Evolutionary conservation across 2,888 invertebrate species (phyloP).

Genomic region (Leistus spinibarbis): DNA sequence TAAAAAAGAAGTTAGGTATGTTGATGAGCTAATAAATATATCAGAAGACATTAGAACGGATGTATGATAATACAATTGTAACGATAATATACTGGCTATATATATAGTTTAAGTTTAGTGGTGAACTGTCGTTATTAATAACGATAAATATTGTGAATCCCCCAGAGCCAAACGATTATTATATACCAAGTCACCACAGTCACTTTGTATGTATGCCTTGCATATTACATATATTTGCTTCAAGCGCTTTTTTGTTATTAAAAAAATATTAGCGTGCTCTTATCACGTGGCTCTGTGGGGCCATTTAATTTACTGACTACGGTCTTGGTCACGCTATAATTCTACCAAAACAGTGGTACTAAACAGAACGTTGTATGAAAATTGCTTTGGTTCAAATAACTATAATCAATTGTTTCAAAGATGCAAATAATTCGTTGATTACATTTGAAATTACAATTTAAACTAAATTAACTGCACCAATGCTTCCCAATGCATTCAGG

Average conservation of each 20-base stretch:
- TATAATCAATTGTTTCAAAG: neutral
- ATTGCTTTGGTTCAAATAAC: neutral
- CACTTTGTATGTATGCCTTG: neutral
- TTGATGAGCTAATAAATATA: slow-evolving; percentile 23
- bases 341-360: slow-evolving; percentile 26
- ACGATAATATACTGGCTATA: neutral
- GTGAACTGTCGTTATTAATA: neutral
- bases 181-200: neutral
- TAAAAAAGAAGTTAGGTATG: neutral
- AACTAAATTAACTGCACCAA: too few species aligned
- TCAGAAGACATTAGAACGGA: slow-evolving; percentile 7
- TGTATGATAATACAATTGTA: neutral
- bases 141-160: slow-evolving; percentile 6
- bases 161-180: neutral
- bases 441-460: too few species aligned
- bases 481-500: too few species aligned
- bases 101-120: neutral
- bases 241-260: slow-evolving; percentile 17
- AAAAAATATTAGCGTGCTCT: slow-evolving; percentile 28
- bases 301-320: slow-evolving; percentile 24
- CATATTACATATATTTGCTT: neutral
- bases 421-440: too few species aligned
- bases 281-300: slow-evolving; percentile 8
- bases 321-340: slow-evolving; percentile 22
- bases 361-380: too few species aligned